Percentiles rank a stretch among this genome's conserved stretches.
Evolutionary conservation across 1,140 invertebrate genomes (phyloP).

Genomic region (Diorhabda elongata): DNA sequence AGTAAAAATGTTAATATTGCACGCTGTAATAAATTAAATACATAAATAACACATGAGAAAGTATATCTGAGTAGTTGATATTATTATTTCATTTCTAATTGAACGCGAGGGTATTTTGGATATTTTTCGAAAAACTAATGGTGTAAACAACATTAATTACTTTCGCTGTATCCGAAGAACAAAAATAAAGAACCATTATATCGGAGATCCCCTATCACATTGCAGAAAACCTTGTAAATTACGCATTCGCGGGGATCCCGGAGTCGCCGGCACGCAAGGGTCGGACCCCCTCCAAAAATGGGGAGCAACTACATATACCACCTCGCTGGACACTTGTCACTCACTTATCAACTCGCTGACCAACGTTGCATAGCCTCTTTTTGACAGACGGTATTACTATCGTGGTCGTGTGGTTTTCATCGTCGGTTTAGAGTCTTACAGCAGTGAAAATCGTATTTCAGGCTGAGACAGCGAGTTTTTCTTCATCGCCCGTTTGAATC

Average conservation of each 20-base stretch:
- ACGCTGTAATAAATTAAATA: no score
- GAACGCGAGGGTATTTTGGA: no score
- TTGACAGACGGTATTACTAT: constrained; percentile 42
- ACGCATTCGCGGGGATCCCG: constrained; percentile 35
- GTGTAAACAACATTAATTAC: no score
- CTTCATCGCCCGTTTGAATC: constrained; percentile 26
- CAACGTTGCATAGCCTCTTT: constrained; percentile 31
- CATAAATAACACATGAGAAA: no score
- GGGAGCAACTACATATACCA: constrained; percentile 42
- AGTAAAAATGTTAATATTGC: no score
- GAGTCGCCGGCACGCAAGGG: constrained; percentile 28
- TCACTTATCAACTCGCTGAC: constrained; percentile 39
- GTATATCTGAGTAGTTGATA: no score
- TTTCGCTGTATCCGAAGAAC: no score
- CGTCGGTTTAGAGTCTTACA: constrained; percentile 19
- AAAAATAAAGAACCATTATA: neutral
- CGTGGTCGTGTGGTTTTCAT: constrained; percentile 35
- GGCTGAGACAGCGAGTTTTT: constrained; percentile 36
- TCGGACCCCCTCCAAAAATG: constrained; percentile 29
- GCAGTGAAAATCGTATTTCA: constrained; percentile 42
- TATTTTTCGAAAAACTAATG: no score
- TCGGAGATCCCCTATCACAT: constrained; percentile 9
- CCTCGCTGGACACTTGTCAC: constrained; percentile 29
- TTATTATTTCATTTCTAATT: no score
- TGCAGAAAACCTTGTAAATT: constrained; percentile 4